These are phyloP conservation scores for Melanocharis versteri DNA, from an alignment of 2,113 vertebrate species.

Conservation along the genomic window DNA sequence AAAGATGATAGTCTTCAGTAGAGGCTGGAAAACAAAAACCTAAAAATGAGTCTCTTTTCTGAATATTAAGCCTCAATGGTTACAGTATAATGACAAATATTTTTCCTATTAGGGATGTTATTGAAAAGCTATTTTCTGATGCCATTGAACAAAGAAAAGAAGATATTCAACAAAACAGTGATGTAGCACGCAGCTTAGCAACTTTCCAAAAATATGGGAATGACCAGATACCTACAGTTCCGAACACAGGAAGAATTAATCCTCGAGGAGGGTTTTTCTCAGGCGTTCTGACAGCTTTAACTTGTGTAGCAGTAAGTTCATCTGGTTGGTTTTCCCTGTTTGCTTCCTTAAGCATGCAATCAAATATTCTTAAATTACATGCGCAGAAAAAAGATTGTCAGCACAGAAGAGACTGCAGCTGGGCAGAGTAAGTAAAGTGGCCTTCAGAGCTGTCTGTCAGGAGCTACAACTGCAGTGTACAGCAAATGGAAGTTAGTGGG, in stretches of 20 bases:
- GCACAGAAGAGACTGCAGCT: background rate
- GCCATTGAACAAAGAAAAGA: conserved; percentile 77
- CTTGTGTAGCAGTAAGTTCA: conserved; percentile 85
- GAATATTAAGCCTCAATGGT: background rate
- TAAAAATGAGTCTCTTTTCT: background rate
- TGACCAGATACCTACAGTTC: conserved; percentile 69
- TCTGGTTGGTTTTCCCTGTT: background rate
- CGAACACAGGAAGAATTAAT: conserved; percentile 53
- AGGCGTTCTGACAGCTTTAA: conserved; percentile 86
- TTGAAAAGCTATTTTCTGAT: conserved; percentile 87
- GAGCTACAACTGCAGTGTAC: background rate
- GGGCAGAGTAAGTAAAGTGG: background rate
- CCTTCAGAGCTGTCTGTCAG: background rate
- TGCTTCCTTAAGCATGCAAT: background rate
- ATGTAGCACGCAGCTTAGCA: conserved; percentile 76
- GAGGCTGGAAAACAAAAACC: background rate
- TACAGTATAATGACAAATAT: background rate
- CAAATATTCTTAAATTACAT: background rate
- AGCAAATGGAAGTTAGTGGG: background rate
- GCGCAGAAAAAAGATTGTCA: background rate
- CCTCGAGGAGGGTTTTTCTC: conserved; percentile 86
- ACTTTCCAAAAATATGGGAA: conserved; percentile 87
- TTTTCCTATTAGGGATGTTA: conserved; percentile 80
- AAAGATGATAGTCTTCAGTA: background rate
- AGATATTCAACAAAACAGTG: conserved; percentile 80